Base-by-base conservation (phyloP, 1,140 invertebrate species). In the Drosophila aff. region DNA sequence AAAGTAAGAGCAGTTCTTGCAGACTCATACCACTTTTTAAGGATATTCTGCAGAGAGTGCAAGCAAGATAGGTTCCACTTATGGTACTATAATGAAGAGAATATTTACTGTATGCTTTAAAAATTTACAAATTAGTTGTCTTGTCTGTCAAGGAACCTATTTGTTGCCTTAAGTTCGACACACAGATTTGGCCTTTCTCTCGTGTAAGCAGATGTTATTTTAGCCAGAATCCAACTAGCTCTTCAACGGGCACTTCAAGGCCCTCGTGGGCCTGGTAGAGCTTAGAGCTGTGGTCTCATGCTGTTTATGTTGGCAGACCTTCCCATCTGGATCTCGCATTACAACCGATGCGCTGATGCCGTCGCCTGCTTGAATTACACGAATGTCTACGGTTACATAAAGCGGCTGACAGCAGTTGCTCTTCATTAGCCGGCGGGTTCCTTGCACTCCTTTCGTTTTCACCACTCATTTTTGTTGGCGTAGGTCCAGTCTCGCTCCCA, bases 381-480 rank as follows among this genome's bases (percentile, higher is more conserved):
- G 28, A 79, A 31, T 71, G 75, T 59, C 66, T 78, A 72, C 44
- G 65, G 76, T 78, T 79, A 77, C 59, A 71, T 64, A 79, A 79
- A 49, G 46, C 55, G 47, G 36, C 47, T 64, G 76, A 58, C 60
- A 79, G 76, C 76, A 79, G 66, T 79, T 57, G 76, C 59, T 72
- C 76, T 79, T 63, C 60, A 79, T 72, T 79, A 71, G 59, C 26
- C 28, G 52, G n/a, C 47, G 73, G 59, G 81, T 80, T 84, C 73
- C 49, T 85, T 84, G 82, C 74, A 80, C 81, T 81, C 66, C 77
- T 76, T 83, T 78, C 76, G 50, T 69, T 67, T 79, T 58, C 67
- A 73, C 40, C 44, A 58, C 65, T 40, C 44, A 67, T 46, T 71
- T 46, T 57, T 71, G 67, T 71, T 82, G 60, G 59, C 71, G 64